Conservation (phyloP, 2,797 vertebrate species). For the Protonibea diacanthus region DNA sequence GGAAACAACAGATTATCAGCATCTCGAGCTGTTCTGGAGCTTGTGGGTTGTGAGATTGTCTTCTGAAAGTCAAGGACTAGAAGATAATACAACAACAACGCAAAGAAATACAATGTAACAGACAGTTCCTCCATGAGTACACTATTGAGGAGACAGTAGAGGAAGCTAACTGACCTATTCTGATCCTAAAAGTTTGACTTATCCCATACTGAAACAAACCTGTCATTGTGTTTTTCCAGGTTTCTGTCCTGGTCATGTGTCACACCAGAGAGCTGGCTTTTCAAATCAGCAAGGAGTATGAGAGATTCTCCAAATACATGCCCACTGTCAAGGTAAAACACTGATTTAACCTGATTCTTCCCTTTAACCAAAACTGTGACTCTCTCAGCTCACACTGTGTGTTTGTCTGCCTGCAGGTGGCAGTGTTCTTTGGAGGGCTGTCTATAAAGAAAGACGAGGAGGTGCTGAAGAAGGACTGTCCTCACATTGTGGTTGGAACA, state of each 20-base stretch:
- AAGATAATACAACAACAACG: too few relatives aligned
- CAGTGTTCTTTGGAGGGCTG: slow-evolving; percentile 91
- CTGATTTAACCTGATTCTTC: neutral
- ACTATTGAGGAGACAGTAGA: neutral
- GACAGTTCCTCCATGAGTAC: too few relatives aligned
- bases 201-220: too few relatives aligned
- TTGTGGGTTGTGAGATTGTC: neutral
- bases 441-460: slow-evolving; percentile 93
- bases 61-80: too few relatives aligned
- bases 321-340: slow-evolving; percentile 85
- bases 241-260: slow-evolving; percentile 93
- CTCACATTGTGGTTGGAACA: slow-evolving; percentile 92
- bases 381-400: neutral
- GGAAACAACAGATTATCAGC: neutral
- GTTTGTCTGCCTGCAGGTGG: slow-evolving; percentile 53
- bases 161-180: neutral
- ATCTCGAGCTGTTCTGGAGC: neutral
- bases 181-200: neutral
- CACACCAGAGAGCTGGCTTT: slow-evolving; percentile 94
- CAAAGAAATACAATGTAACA: too few relatives aligned
- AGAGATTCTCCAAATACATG: slow-evolving; percentile 97
- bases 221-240: slow-evolving; percentile 70
- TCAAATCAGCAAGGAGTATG: slow-evolving; percentile 95
- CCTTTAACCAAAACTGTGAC: neutral
- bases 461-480: slow-evolving; percentile 89